Evolutionary conservation across 2,888 invertebrate genomes (phyloP), one percentile per base, ranked within the genome.

Genomic region (Polia nebulosa): DNA sequence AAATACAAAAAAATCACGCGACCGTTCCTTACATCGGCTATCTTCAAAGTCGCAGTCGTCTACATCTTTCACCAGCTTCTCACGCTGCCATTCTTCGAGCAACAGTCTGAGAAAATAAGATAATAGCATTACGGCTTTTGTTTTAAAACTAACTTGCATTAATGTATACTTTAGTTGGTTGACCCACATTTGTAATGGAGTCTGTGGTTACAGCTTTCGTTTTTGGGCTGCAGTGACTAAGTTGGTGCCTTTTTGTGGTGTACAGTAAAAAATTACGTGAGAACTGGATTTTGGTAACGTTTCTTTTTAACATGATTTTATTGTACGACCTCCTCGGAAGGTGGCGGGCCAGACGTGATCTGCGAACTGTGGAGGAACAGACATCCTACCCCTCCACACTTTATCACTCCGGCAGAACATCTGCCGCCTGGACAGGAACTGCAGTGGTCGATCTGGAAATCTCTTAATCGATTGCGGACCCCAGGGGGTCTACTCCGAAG

Each of bases 51-150:
- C 68, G 49, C 76, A 3, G 11, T 15, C 59, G 47, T 11, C 27
- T 25, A 9, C 29, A 4, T 20, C n/a, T 62, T 61, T 1, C 1
- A 0, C 66, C 44, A 39, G 4, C n/a, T 64, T 75, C 75, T 55
- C 76, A 76, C 59, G 80, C 27, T 27, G n/a, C 57, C 25, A 44
- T 55, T 78, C 44, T 45, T 51, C 25, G 51, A 34, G 57, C 39
- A 60, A 61, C 20, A 13, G 36, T 62, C 80, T 80, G 76, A 39
- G 80, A 80, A 74, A 60, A 39, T 32, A 17, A 34, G 69, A 59
- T 62, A 27, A 17, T 20, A 80, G 80, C 68, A 60, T 75, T 58
- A 47, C 15, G 17, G 3, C 76, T 69, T 80, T 76, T 76, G 76
- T 76, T 63, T 59, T 76, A 76, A 44, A 59, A 59, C 58, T 25